Conservation (phyloP, 2,797 vertebrate species). For the Chaunax sp. region DNA sequence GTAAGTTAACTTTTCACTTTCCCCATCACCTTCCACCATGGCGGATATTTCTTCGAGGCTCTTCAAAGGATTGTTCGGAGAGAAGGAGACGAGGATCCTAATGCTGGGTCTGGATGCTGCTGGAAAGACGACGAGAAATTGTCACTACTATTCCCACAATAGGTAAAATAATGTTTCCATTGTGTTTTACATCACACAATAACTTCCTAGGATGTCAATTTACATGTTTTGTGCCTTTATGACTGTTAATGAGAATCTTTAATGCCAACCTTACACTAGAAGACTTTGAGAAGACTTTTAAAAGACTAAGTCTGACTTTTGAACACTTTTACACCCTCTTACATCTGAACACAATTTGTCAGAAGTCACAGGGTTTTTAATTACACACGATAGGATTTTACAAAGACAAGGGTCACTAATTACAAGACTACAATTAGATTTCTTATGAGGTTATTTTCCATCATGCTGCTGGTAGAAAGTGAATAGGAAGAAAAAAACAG, state of each 20-base stretch:
- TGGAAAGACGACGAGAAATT: slow-evolving; percentile 98
- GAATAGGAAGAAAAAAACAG: too few relatives aligned
- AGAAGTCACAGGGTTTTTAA: too few relatives aligned
- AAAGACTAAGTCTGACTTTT: too few relatives aligned
- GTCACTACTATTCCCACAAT: slow-evolving; percentile 99
- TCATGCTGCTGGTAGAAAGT: too few relatives aligned
- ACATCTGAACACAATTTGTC: too few relatives aligned
- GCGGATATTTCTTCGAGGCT: slow-evolving; percentile 88
- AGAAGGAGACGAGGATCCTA: slow-evolving; percentile 98
- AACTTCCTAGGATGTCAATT: not conserved
- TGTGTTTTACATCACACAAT: not conserved
- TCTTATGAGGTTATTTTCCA: not conserved
- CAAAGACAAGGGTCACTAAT: too few relatives aligned
- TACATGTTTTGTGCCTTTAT: not conserved
- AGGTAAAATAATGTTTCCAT: slow-evolving; percentile 74
- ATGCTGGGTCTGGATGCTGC: slow-evolving; percentile 98
- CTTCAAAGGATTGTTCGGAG: slow-evolving; percentile 89
- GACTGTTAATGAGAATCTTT: not conserved
- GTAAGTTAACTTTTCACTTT: not conserved
- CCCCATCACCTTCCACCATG: slow-evolving; percentile 78
- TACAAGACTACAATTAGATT: too few relatives aligned
- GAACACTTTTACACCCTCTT: too few relatives aligned
- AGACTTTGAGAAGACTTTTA: too few relatives aligned
- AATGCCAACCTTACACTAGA: slow-evolving; percentile 98
- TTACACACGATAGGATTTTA: slow-evolving; percentile 92